phyloP scores from a whole-genome alignment of 2,113 vertebrate genomes.

The Tachysurus fulvidraco region DNA sequence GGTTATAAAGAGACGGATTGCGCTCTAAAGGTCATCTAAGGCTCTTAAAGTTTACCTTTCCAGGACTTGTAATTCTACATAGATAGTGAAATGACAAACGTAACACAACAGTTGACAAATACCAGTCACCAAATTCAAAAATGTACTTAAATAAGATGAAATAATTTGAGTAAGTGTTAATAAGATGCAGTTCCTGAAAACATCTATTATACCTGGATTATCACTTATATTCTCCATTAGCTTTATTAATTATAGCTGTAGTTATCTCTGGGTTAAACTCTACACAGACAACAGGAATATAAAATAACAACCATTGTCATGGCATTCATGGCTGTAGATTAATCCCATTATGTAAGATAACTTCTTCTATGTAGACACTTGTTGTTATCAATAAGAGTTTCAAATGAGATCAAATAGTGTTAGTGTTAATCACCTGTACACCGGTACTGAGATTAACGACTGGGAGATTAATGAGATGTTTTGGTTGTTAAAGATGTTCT shows the following conservation, averaged over 20 bases:
- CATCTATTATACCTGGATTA: not conserved
- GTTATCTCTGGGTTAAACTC: not conserved
- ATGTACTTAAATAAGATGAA: not conserved
- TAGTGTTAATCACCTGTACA: not conserved
- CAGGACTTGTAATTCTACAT: not conserved
- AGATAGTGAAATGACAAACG: not conserved
- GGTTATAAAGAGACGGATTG: not conserved
- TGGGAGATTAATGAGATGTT: not conserved
- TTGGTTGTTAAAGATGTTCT: not conserved
- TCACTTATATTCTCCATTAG: not conserved
- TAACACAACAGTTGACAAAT: not conserved
- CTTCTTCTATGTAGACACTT: not conserved
- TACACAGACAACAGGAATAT: not conserved
- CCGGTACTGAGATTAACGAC: not conserved
- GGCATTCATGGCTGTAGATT: not conserved
- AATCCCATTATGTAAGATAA: not conserved
- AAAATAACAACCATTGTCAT: not conserved
- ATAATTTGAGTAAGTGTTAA: not conserved
- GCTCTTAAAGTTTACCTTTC: not conserved
- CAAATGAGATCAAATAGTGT: not conserved
- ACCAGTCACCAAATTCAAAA: not conserved
- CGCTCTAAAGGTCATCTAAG: not conserved
- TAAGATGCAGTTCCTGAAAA: not conserved
- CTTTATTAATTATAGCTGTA: not conserved
- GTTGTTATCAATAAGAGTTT: not conserved